Evolutionary conservation across 2,888 invertebrate species (phyloP).

Genomic region (Agrochola lychnidis): DNA sequence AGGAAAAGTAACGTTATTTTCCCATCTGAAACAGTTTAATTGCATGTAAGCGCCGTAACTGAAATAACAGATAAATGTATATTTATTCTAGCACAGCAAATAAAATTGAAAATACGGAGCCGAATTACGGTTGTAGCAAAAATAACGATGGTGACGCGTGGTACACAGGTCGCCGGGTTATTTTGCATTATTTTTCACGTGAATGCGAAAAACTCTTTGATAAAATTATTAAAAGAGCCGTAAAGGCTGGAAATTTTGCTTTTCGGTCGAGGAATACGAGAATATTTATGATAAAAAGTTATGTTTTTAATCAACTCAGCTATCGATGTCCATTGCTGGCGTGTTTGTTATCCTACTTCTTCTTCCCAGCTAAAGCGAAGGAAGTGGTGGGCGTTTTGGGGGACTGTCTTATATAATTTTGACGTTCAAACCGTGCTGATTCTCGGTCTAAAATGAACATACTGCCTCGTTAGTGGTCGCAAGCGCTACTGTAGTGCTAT

Average conservation of each 20-base stretch:
- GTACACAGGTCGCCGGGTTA: background rate
- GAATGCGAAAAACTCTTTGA: slow-evolving; percentile 15
- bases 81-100: slow-evolving; percentile 7
- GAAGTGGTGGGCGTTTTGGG: too few species aligned
- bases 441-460: background rate
- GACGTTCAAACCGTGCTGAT: too few species aligned
- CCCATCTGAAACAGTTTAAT: background rate
- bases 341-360: too few species aligned
- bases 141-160: slow-evolving; percentile 10
- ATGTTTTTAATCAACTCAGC: background rate
- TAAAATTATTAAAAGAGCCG: slow-evolving; percentile 12
- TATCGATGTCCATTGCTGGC: too few species aligned
- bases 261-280: background rate
- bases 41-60: background rate
- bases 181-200: slow-evolving; percentile 14
- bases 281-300: background rate
- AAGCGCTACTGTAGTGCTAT: too few species aligned
- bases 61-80: slow-evolving; percentile 2
- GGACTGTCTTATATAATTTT: too few species aligned
- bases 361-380: too few species aligned
- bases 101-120: slow-evolving; percentile 19
- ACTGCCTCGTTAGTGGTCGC: background rate
- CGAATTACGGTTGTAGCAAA: slow-evolving; percentile 11
- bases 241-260: background rate
- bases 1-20: background rate